A percentile compares a stretch with the other conserved stretches of the same genome.
Evolutionary conservation across 2,797 vertebrate genomes (phyloP).

Genomic region (Pipistrellus pygmaeus): DNA sequence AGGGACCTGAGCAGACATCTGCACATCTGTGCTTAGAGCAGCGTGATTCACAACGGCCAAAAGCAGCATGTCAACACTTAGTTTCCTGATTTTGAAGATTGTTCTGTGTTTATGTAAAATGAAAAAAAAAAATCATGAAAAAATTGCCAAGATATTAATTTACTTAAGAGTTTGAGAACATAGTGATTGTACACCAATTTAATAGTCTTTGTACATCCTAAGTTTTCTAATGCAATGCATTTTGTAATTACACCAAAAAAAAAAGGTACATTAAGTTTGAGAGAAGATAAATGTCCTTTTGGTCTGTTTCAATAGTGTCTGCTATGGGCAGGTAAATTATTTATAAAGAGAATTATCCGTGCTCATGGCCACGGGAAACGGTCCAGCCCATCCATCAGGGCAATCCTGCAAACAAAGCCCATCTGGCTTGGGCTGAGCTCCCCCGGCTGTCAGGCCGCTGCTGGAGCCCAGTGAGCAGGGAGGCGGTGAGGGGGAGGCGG

Average conservation of each 20-base stretch:
- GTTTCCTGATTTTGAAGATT: no score
- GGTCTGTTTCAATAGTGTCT: background rate
- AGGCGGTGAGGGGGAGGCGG: no score
- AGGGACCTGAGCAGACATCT: no score
- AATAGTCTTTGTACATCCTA: background rate
- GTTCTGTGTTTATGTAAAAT: background rate
- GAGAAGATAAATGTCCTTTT: background rate
- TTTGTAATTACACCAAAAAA: background rate
- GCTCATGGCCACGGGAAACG: background rate
- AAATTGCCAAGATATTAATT: background rate
- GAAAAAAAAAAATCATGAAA: constrained; percentile 28
- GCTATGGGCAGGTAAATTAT: constrained; percentile 30
- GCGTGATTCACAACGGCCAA: no score
- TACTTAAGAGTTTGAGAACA: background rate
- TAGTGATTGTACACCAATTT: background rate
- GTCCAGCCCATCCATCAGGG: background rate
- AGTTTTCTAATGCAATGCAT: background rate
- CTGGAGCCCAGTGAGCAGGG: background rate
- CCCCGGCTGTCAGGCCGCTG: background rate
- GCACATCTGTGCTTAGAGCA: no score
- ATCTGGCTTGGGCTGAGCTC: background rate
- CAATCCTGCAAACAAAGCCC: constrained; percentile 16
- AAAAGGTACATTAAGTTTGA: background rate
- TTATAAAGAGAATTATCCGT: constrained; percentile 44
- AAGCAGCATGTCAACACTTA: no score